Evolutionary conservation across 2,888 invertebrate species (phyloP), one percentile per base, ranked within the genome.

Genomic region (Rutpela maculata): DNA sequence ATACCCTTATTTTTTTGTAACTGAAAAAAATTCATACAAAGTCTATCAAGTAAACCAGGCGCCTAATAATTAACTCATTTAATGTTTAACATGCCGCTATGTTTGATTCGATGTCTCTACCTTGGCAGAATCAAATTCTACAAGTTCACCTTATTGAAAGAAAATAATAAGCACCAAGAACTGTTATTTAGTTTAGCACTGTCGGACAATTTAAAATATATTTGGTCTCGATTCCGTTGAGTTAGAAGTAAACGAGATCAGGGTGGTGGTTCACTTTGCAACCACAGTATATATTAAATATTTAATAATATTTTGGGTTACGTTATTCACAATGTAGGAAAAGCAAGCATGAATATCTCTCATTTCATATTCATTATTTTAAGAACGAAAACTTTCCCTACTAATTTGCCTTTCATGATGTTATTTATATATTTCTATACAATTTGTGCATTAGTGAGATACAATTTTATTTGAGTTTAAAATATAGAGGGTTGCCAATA

Each of bases 341-440:
- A 38, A 22, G 55, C 18, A 9, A 62, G 31, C 18, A 17, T 65
- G n/a, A 62, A 50, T 50, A 50, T 50, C 50, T 50, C n/a, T 50
- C 50, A 50, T 50, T n/a, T 50, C 50, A 50, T 50, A 50, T 50
- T 50, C 50, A 50, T n/a, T 50, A 50, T 50, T 50, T 50, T 50
- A 1, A n/a, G n/a, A 50, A 50, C 50, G 50, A 50, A 50, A 50
- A 50, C 50, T 50, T 50, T 50, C 12, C 50, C 12, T 15, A 4
- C n/a, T n/a, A 50, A 50, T 50, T 50, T n/a, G 5, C 6, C 7
- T 50, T 50, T n/a, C 50, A 50, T 50, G n/a, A 50, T 50, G 12
- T 50, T n/a, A 43, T 43, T 43, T 43, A 50, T 50, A 50, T 50
- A 50, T n/a, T 50, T 50, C n/a, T 15, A n/a, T 7, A 7, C 50